Base-by-base conservation (phyloP, 1,140 invertebrate species). In the Odontomachus brunneus region DNA sequence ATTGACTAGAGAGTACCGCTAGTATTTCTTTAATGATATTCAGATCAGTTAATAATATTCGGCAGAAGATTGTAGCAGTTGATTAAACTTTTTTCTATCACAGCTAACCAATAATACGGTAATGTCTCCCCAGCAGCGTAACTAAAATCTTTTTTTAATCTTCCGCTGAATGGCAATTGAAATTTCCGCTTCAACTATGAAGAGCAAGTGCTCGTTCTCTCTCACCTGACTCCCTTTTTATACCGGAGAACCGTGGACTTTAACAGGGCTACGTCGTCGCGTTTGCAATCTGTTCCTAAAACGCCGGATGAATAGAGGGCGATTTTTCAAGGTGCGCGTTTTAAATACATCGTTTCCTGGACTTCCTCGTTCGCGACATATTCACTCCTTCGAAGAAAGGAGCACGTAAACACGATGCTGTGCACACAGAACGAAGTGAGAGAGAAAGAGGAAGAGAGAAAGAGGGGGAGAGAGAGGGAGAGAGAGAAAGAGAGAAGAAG, bases 321-420 rank as follows among this genome's bases (percentile, higher is more conserved):
- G 88, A 91, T 91, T 92, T 91, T 92, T 89, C 66, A 90, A 87
- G 89, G 88, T 91, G 88, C 74, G 60, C 75, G 72, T 69, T 75
- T 66, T 84, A 88, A 88, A 88, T 85, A 88, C 73, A 73, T 74
- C 84, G 73, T 86, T 89, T 87, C 83, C 62, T 63, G 73, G 63
- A 67, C 84, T 89, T 51, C 89, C 87, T 71, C 62, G 44, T 75
- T 51, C 22, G 63, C 72, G 83, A 85, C 84, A 87, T 86, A 91
- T 91, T 91, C 84, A 85, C 82, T 44, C 9, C 9, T 4, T 1
- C 85, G 90, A 82, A 86, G 88, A 82, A 63, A 44, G 38, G 9
- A 44, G 38, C 0, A 44, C 9, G 38, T 44, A 44, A 7, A 44
- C 38, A 11, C 9, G 38, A 44, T 11, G 38, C 38, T 44, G 38